phyloP scores from a whole-genome alignment of 2,113 vertebrate species.

The Neotoma lepida region DNA sequence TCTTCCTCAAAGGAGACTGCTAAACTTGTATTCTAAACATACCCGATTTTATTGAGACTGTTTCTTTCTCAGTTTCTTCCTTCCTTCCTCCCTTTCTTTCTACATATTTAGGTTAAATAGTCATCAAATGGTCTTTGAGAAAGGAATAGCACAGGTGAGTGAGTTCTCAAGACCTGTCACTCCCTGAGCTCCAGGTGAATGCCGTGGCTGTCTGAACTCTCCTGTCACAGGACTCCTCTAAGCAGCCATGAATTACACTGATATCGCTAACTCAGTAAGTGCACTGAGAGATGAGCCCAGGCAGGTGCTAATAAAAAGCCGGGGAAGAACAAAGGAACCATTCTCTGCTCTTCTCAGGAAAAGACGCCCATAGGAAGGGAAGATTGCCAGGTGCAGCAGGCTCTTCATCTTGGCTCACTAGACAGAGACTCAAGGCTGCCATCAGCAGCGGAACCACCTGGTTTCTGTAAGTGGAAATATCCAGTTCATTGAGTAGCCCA shows the following conservation, averaged over 20 bases:
- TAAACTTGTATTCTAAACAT: background rate
- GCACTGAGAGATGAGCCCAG: background rate
- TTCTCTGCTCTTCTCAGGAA: background rate
- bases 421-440: background rate
- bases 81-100: background rate
- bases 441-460: background rate
- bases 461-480: background rate
- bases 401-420: background rate
- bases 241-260: background rate
- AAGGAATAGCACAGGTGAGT: background rate
- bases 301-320: conserved; percentile 38
- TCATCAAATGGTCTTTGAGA: background rate
- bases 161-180: background rate
- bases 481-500: background rate
- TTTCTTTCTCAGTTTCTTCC: background rate
- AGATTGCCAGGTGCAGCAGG: background rate
- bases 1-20: background rate
- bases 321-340: conserved; percentile 41
- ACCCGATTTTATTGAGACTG: background rate
- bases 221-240: background rate
- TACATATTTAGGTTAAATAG: background rate
- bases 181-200: background rate
- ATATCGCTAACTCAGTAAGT: conserved; percentile 53
- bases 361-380: background rate
- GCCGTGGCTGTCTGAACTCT: background rate